These are phyloP conservation scores for Chymomyza amoena DNA, from an alignment of 2,888 invertebrate species.

Conservation along the genomic window DNA sequence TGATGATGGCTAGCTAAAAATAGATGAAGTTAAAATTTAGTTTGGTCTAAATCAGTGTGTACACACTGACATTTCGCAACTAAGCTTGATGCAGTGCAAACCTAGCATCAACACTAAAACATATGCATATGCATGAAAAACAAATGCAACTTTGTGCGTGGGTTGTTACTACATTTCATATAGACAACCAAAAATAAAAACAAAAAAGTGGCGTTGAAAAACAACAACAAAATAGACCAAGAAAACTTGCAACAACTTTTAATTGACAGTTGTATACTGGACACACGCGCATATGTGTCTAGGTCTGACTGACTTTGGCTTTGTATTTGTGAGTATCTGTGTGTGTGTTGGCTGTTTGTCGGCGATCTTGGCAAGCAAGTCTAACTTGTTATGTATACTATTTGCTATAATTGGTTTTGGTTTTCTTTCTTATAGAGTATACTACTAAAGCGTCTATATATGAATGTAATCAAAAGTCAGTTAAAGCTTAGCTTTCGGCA, in stretches of 20 bases:
- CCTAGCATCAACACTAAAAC: too few species aligned
- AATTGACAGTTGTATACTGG: slow-evolving; percentile 40
- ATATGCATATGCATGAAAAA: background rate
- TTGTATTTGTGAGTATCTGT: background rate
- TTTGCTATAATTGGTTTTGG: slow-evolving; percentile 39
- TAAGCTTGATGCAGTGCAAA: too few species aligned
- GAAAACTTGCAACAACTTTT: slow-evolving; percentile 25
- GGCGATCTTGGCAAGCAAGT: slow-evolving; percentile 29
- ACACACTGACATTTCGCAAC: too few species aligned
- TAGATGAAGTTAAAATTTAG: too few species aligned
- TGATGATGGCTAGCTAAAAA: too few species aligned
- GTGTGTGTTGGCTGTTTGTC: background rate
- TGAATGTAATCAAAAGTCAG: slow-evolving; percentile 9
- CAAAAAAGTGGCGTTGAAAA: slow-evolving; percentile 7
- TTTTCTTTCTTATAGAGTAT: slow-evolving; percentile 1
- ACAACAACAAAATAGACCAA: slow-evolving; percentile 14
- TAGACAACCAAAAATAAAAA: background rate
- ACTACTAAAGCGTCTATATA: background rate
- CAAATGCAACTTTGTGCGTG: slow-evolving; percentile 13
- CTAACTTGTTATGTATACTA: slow-evolving; percentile 37
- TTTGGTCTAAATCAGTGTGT: too few species aligned
- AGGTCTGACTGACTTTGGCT: background rate
- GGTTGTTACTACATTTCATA: background rate
- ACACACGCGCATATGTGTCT: slow-evolving; percentile 28
- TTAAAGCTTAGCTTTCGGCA: background rate